These are phyloP conservation scores for Apostichopus leukothele DNA, from an alignment of 53 echinoderm and acorn worm genomes.

Conservation along the genomic window DNA sequence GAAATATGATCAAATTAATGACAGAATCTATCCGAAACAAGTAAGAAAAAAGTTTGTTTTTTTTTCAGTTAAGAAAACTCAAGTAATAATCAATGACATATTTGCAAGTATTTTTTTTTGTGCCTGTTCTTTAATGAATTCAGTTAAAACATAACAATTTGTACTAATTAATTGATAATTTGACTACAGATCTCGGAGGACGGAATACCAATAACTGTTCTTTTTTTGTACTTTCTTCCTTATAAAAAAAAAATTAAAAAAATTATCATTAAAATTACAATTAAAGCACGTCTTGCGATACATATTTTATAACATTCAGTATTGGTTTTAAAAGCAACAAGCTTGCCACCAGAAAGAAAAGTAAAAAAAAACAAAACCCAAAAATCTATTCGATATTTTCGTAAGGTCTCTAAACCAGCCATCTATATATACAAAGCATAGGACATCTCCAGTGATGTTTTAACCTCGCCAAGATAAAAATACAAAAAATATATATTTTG, in stretches of 20 bases:
- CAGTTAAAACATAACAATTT: too few species aligned
- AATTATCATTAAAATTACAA: too few species aligned
- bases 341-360: background rate
- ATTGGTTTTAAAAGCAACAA: background rate
- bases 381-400: slow-evolving; percentile 17
- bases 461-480: slow-evolving; percentile 7
- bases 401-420: slow-evolving; percentile 46
- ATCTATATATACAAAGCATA: slow-evolving; percentile 35
- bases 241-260: too few species aligned
- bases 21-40: too few species aligned
- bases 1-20: too few species aligned
- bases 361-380: background rate
- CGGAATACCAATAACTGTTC: background rate
- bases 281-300: too few species aligned
- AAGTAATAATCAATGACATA: too few species aligned
- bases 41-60: too few species aligned
- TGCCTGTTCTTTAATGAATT: too few species aligned
- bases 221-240: background rate
- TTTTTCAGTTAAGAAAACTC: too few species aligned
- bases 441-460: slow-evolving; percentile 8
- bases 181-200: background rate
- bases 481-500: slow-evolving; percentile 4
- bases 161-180: background rate
- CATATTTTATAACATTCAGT: too few species aligned
- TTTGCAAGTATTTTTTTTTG: too few species aligned